phyloP scores from a whole-genome alignment of 1,140 invertebrate species.

The Drosophila subobscura region DNA sequence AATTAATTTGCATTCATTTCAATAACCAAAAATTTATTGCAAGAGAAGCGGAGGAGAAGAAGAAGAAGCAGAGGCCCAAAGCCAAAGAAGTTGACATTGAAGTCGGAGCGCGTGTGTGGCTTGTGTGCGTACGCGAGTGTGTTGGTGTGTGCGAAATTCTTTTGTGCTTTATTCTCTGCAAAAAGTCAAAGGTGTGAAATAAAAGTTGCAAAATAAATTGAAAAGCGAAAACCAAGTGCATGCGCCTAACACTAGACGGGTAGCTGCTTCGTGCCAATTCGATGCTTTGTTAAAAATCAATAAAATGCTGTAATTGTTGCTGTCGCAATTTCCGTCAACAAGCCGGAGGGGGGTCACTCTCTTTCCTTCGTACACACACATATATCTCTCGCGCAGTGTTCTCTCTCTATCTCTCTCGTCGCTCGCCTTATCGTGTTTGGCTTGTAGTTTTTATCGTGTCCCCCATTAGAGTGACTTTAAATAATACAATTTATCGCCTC shows the following conservation, averaged over 20 bases:
- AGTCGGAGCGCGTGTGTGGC: constrained; percentile 32
- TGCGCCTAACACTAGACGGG: constrained; percentile 1
- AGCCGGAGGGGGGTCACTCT: constrained; percentile 26
- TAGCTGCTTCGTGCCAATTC: constrained; percentile 24
- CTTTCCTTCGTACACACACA: background rate
- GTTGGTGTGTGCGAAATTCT: constrained; percentile 67
- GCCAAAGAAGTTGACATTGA: constrained; percentile 69
- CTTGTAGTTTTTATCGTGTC: constrained; percentile 51
- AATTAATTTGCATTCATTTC: constrained; percentile 25
- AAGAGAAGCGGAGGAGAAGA: background rate
- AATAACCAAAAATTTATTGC: background rate
- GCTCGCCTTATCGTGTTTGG: constrained; percentile 45
- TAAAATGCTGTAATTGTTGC: constrained; percentile 61
- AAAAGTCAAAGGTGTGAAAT: constrained; percentile 40
- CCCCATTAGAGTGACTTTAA: constrained; percentile 44
- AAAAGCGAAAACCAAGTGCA: constrained; percentile 22
- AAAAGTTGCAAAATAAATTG: constrained; percentile 50
- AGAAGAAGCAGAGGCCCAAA: background rate
- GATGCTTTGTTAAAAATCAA: constrained; percentile 68
- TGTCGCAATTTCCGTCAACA: constrained; percentile 70
- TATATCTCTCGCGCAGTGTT: background rate
- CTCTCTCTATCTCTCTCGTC: constrained; percentile 27
- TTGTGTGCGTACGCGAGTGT: constrained; percentile 17
- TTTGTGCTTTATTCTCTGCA: constrained; percentile 56
- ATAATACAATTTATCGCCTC: constrained; percentile 38